Conservation (phyloP, 2,888 invertebrate genomes). For the Drosophila crucigera region DNA sequence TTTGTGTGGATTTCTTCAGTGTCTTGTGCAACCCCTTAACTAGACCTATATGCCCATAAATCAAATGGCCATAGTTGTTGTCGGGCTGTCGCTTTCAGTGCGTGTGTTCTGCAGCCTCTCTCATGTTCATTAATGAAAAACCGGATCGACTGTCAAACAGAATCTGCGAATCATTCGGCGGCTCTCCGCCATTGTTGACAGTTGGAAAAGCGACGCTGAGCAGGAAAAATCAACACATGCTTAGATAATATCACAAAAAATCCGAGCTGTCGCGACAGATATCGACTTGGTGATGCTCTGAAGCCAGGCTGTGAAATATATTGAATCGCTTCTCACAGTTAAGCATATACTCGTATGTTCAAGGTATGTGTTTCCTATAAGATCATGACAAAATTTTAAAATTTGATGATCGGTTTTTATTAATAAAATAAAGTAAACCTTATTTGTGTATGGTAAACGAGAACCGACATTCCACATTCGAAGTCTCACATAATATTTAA, state of each 20-base stretch:
- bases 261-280: background rate
- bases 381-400: background rate
- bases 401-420: background rate
- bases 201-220: slow-evolving; percentile 71
- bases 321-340: background rate
- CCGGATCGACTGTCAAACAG: slow-evolving; percentile 77
- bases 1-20: slow-evolving; percentile 2
- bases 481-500: background rate
- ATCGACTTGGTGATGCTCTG: slow-evolving; percentile 20
- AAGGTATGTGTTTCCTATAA: background rate
- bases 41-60: slow-evolving; percentile 52
- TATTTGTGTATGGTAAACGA: background rate
- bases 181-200: slow-evolving; percentile 68
- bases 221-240: slow-evolving; percentile 81
- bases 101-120: slow-evolving; percentile 60
- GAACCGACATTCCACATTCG: background rate
- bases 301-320: background rate
- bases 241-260: slow-evolving; percentile 62
- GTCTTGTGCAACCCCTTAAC: slow-evolving; percentile 31
- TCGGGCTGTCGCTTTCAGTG: slow-evolving; percentile 52
- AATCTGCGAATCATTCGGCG: slow-evolving; percentile 80
- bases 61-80: slow-evolving; percentile 54
- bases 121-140: slow-evolving; percentile 81
- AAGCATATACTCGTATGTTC: background rate
- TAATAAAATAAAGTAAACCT: background rate